Conservation (phyloP, 2,888 invertebrate species). For the Microdon myrmicae region DNA sequence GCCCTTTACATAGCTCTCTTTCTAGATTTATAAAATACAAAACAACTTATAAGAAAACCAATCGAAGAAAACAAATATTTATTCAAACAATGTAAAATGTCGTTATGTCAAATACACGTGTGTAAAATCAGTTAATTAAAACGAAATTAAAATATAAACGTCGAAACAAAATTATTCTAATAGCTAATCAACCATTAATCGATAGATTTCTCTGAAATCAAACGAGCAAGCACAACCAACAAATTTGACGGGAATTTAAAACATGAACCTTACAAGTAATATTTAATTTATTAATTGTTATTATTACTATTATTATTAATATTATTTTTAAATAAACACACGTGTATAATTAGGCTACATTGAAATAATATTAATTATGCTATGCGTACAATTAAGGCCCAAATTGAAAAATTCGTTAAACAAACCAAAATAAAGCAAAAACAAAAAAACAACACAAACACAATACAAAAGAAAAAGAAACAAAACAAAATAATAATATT, state of each 20-base stretch:
- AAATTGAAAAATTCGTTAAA: no score
- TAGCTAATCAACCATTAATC: conserved; percentile 38
- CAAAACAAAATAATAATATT: conserved; percentile 40
- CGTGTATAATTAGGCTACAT: conserved; percentile 17
- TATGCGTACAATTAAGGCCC: conserved; percentile 29
- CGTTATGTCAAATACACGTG: conserved; percentile 16
- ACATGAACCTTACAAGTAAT: no score
- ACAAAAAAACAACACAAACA: background rate
- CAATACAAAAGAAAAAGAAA: conserved; percentile 20
- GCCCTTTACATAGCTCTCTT: conserved; percentile 68
- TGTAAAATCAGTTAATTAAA: conserved; percentile 36
- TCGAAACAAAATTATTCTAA: conserved; percentile 15
- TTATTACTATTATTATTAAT: no score
- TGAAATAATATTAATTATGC: conserved; percentile 25
- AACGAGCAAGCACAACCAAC: conserved; percentile 2
- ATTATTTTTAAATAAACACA: background rate
- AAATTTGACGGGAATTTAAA: background rate
- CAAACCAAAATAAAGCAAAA: conserved; percentile 4
- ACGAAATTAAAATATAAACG: conserved; percentile 23
- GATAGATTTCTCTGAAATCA: no score
- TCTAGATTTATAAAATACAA: conserved; percentile 61
- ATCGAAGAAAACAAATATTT: conserved; percentile 21
- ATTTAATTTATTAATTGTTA: no score
- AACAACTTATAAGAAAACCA: conserved; percentile 35
- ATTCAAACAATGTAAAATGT: conserved; percentile 52